phyloP scores from a whole-genome alignment of 1,140 invertebrate species.

The Caenorhabditis latens region DNA sequence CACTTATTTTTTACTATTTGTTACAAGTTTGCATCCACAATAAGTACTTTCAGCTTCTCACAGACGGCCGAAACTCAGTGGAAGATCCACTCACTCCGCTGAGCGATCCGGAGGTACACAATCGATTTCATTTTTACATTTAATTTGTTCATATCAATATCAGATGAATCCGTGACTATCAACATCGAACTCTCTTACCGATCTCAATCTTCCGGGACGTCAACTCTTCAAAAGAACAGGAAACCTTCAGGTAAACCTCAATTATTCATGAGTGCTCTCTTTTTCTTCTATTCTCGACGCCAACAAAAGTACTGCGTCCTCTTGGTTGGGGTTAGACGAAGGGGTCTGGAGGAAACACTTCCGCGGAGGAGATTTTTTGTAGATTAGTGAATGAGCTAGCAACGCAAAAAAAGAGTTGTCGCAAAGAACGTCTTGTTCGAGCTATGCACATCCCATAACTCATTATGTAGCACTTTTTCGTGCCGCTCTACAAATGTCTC shows the following conservation, averaged over 20 bases:
- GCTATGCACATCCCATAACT: slow-evolving; percentile 52
- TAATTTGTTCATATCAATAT: background rate
- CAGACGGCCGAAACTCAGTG: background rate
- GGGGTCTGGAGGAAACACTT: slow-evolving; percentile 32
- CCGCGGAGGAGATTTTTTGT: slow-evolving; percentile 30
- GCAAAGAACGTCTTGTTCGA: background rate
- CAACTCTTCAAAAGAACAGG: slow-evolving; percentile 51
- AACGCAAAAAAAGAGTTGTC: background rate
- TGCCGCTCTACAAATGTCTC: slow-evolving; percentile 6
- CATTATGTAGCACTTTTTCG: slow-evolving; percentile 56
- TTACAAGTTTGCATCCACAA: background rate
- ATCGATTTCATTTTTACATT: no score
- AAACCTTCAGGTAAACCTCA: slow-evolving; percentile 51
- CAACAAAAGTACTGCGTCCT: slow-evolving; percentile 14
- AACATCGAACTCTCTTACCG: slow-evolving; percentile 31
- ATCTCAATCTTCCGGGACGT: slow-evolving; percentile 47
- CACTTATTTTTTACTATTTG: no score
- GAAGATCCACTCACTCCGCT: background rate
- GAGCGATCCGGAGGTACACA: slow-evolving; percentile 13
- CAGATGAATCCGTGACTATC: slow-evolving; percentile 44
- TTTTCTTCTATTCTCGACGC: background rate
- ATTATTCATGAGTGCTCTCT: slow-evolving; percentile 46
- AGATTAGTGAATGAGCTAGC: slow-evolving; percentile 39
- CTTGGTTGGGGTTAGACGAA: background rate
- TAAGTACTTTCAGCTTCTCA: background rate